A percentile compares a stretch with the other conserved stretches of the same genome.
Conservation (phyloP, 2,888 invertebrate genomes). For the Troglohyphantes excavatus region DNA sequence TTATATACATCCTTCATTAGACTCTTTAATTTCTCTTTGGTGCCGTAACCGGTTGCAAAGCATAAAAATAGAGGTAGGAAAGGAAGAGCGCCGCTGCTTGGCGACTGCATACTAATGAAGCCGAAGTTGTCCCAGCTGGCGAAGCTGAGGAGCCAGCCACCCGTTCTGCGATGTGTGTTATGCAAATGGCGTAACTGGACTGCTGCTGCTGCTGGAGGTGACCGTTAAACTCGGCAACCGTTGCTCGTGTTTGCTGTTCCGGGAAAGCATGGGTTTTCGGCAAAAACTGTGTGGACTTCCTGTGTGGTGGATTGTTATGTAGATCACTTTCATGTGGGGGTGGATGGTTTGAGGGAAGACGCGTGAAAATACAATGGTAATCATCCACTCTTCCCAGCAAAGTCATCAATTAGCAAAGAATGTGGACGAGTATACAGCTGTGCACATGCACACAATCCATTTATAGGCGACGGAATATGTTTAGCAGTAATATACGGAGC, state of each 20-base stretch:
- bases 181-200: constrained; percentile 42
- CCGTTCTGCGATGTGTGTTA: constrained; percentile 4
- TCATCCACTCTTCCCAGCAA: neutral
- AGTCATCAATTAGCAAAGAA: neutral
- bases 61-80: constrained; percentile 23
- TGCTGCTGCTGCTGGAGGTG: neutral
- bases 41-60: constrained; percentile 51
- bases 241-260: constrained; percentile 1
- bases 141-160: constrained; percentile 73
- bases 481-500: no score
- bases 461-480: neutral
- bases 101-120: constrained; percentile 70
- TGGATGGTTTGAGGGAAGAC: neutral
- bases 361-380: constrained; percentile 3
- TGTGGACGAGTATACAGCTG: neutral
- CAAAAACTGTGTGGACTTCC: neutral
- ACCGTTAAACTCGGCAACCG: constrained; percentile 16
- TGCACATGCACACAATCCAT: neutral
- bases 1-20: constrained; percentile 9
- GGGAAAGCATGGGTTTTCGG: neutral
- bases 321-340: neutral
- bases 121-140: constrained; percentile 44
- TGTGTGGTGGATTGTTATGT: neutral
- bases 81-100: constrained; percentile 7
- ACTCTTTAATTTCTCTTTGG: constrained; percentile 8